Evolutionary conservation across 2,113 vertebrate species (phyloP).

Genomic region (Ctenomys sociabilis): DNA sequence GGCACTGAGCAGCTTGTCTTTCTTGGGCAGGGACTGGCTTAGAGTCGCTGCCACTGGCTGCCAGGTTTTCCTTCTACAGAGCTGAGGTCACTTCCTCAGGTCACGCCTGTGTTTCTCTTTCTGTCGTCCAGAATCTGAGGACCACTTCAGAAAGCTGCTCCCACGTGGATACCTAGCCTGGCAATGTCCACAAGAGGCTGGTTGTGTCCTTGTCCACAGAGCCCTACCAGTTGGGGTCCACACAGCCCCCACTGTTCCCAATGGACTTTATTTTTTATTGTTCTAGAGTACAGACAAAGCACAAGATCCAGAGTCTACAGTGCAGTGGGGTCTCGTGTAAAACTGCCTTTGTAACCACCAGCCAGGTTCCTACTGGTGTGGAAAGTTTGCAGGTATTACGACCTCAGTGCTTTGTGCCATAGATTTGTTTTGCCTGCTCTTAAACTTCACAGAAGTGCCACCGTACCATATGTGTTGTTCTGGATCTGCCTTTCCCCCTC

Average conservation of each 20-base stretch:
- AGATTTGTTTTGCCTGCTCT: neutral
- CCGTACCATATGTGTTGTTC: too few species aligned
- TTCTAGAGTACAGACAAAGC: neutral
- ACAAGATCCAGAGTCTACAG: neutral
- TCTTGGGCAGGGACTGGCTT: neutral
- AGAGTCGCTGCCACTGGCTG: neutral
- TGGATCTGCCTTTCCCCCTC: neutral
- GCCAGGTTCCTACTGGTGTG: neutral
- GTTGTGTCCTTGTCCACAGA: neutral
- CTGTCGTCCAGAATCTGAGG: neutral
- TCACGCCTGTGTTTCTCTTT: neutral
- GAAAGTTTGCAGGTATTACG: neutral
- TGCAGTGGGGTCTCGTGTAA: neutral
- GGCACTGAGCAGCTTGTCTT: neutral
- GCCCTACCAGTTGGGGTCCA: accelerated
- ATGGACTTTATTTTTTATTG: neutral
- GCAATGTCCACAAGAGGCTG: accelerated
- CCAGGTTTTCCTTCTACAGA: neutral
- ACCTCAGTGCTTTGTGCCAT: accelerated
- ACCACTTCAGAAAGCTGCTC: neutral
- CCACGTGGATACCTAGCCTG: neutral
- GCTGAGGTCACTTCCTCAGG: neutral
- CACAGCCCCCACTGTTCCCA: accelerated
- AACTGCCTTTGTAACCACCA: neutral
- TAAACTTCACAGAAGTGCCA: too few species aligned